Percentiles rank a stretch among this genome's conserved stretches.
These are phyloP conservation scores for Philereme transversata DNA, from an alignment of 2,888 invertebrate genomes.

Conservation along the genomic window DNA sequence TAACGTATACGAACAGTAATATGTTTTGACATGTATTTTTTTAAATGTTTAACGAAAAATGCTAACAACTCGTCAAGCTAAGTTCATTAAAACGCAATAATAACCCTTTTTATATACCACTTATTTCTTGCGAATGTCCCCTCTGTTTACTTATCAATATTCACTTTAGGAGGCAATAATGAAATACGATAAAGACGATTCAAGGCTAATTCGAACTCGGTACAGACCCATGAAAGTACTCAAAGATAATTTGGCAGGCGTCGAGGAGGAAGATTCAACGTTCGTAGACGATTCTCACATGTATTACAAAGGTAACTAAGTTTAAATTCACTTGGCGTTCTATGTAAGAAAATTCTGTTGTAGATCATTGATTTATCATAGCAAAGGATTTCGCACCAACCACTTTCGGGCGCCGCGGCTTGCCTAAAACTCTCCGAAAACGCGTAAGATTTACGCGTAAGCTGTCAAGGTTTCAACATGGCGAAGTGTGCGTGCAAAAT, in stretches of 20 bases:
- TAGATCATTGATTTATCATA: conserved; percentile 37
- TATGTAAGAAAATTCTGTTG: conserved; percentile 20
- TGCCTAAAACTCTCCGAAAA: too few relatives aligned
- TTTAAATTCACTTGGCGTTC: conserved; percentile 29
- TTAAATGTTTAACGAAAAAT: neutral
- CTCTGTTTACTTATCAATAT: conserved; percentile 41
- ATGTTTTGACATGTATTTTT: neutral
- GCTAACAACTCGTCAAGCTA: neutral
- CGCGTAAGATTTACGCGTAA: too few relatives aligned
- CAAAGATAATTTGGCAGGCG: conserved; percentile 70
- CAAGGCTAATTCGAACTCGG: conserved; percentile 71
- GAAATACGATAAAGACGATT: conserved; percentile 70
- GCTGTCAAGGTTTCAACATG: too few relatives aligned
- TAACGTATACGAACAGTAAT: too few relatives aligned
- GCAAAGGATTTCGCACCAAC: too few relatives aligned
- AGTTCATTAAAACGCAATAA: conserved; percentile 15
- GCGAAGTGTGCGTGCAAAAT: too few relatives aligned
- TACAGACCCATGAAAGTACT: conserved; percentile 78
- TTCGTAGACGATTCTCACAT: conserved; percentile 76
- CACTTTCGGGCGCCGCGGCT: too few relatives aligned
- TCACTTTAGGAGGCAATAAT: conserved; percentile 66
- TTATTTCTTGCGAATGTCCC: conserved; percentile 27
- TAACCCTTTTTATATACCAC: conserved; percentile 28
- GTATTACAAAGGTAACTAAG: conserved; percentile 69
- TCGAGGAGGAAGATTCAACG: conserved; percentile 70